Base-by-base conservation (phyloP, 2,797 vertebrate genomes). In the Miichthys miiuy region DNA sequence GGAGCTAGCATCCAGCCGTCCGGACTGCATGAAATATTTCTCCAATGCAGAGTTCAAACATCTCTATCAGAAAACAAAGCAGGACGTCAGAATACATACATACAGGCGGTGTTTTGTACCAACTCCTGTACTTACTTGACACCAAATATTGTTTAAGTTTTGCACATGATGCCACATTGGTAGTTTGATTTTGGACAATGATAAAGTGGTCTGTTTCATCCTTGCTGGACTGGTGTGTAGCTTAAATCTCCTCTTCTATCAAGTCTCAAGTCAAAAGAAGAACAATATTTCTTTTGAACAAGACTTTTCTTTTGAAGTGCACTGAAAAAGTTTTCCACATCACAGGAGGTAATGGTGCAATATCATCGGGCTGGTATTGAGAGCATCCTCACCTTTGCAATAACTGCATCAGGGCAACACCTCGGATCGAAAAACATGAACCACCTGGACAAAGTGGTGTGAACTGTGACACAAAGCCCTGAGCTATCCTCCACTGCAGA, bases 331-430 rank as follows among this genome's bases (percentile, higher is more conserved):
- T 11, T 38, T 20, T 47, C 38, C 38, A 62, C 38, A 46, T 52
- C 48, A 21, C 20, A 56, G 6, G 10, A 38, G n/a, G 41, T 20
- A 41, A 55, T 30, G 34, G 23, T 47, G 52, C 21, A 69, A 47
- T 72, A 72, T 51, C 52, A 62, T 61, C 57, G 42, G 55, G 12
- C 42, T 44, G 42, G 13, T 14, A 44, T 14, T 44, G 42, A 14
- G 42, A 14, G 42, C 23, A 62, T 51, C 20, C 34, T 74, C 50
- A 41, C 30, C 41, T 46, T 8, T 12, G 46, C 55, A 34, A 44
- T 63, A 30, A 55, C 56, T 44, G 50, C 27, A 16, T 57, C 23
- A 20, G 51, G 47, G 20, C 73, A 48, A 11, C 48, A 41, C 25
- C 20, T 56, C 50, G 38, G 41, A 21, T 51, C 21, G 23, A 44